Base-by-base conservation (phyloP, 2,113 vertebrate species). In the Uria lomvia region DNA sequence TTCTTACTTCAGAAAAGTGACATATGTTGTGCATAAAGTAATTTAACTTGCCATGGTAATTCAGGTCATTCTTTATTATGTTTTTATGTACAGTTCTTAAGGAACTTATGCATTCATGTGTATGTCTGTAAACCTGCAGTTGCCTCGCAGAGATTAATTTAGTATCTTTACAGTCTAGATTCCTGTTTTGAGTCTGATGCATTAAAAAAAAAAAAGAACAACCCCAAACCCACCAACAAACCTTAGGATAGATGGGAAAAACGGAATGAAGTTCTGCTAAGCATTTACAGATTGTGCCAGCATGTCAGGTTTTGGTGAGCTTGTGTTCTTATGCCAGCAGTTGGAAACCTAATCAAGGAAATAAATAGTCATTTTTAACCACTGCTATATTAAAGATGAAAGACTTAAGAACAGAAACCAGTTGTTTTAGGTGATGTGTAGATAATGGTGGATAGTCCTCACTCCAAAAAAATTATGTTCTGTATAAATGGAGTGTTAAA, bases 311-410 rank as follows among this genome's bases (percentile, higher is more conserved):
- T 92, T 94, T 76, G 80, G 77, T 82, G 77, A 91, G 86, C 78
- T 84, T 65, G 6, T 89, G 86, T 94, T 96, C 81, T 91, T 89
- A 19, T 50, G 66, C 92, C 77, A 96, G 65, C 49, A 53, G 36
- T 82, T 95, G 15, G 62, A 97, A 97, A 81, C 66, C 7, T 83
- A 94, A 79, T 92, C 80, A 88, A 95, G 85, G 91, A 94, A 95
- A 94, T 90, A 92, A 92, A 63, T 65, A 84, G 66, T 86, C 1
- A 52, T 89, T 94, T 96, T 94, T 87, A 96, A 92, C 84, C 38
- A 76, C 81, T 86, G 42, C 75, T 88, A 0, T 94, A 95, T 89
- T 88, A 90, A 92, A 85, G 91, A 85, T 95, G 71, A 89, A 94
- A 89, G 73, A 29, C 73, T 66, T 47, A 49, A 84, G 77, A 97